phyloP scores from a whole-genome alignment of 2,797 vertebrate species.

The Lagodon rhomboides region DNA sequence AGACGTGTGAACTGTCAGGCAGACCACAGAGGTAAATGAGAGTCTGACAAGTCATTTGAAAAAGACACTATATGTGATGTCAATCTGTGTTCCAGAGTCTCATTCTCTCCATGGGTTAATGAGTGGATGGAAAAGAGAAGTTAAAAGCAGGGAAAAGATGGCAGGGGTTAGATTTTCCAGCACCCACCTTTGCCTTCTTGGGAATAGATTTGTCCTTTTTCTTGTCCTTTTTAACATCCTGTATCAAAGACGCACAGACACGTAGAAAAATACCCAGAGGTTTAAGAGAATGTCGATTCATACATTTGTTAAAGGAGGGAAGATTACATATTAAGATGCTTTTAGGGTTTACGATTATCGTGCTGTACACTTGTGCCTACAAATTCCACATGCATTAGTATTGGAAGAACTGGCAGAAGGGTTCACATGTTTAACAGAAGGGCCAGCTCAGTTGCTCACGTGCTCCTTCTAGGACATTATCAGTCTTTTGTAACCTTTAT shows the following conservation, averaged over 20 bases:
- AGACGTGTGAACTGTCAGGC: neutral
- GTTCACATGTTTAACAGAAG: neutral
- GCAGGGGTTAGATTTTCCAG: slow-evolving; percentile 6
- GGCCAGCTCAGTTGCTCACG: neutral
- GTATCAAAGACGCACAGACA: slow-evolving; percentile 67
- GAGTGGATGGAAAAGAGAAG: neutral
- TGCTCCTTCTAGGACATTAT: neutral
- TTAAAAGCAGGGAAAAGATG: neutral
- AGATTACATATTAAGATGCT: no score
- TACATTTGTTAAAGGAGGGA: neutral
- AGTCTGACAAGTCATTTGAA: rapidly evolving
- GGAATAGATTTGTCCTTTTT: slow-evolving; percentile 78
- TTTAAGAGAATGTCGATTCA: neutral
- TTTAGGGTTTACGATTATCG: no score
- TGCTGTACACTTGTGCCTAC: no score
- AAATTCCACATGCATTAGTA: no score
- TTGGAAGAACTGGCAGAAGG: neutral
- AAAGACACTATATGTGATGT: neutral
- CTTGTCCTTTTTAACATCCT: slow-evolving; percentile 78
- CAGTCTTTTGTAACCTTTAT: no score
- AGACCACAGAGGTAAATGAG: neutral
- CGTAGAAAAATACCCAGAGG: slow-evolving; percentile 18
- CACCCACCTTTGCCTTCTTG: slow-evolving; percentile 77
- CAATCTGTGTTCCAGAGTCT: neutral
- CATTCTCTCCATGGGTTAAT: neutral